phyloP scores from a whole-genome alignment of 2,113 vertebrate species.

The Podocnemis expansa region DNA sequence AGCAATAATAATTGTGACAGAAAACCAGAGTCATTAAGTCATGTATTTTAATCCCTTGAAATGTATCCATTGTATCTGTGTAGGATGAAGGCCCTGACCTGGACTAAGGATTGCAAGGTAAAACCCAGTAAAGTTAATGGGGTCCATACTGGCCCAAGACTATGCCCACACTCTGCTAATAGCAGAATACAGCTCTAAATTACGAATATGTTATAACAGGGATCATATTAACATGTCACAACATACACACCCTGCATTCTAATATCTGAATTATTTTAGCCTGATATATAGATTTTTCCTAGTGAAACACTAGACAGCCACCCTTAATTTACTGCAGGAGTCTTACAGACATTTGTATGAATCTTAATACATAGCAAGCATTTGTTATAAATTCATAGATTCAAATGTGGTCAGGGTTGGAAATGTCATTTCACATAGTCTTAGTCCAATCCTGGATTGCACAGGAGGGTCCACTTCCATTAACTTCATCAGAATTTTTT shows the following conservation, averaged over 20 bases:
- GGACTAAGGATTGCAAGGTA: accelerated
- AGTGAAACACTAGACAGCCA: neutral
- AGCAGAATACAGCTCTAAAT: accelerated
- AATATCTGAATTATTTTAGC: accelerated
- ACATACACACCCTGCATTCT: neutral
- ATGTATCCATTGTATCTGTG: accelerated
- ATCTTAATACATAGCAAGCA: neutral
- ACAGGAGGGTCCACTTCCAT: neutral
- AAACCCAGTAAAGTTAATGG: neutral
- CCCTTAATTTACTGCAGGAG: accelerated
- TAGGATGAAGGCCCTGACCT: accelerated
- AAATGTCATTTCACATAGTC: neutral
- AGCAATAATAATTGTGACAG: accelerated
- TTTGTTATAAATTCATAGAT: neutral
- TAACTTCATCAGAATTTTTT: neutral
- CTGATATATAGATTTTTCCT: neutral
- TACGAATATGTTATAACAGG: accelerated
- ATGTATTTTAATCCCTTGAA: accelerated
- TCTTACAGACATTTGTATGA: neutral
- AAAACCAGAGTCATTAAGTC: neutral
- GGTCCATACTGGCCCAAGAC: accelerated
- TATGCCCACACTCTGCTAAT: accelerated
- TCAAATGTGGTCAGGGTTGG: neutral
- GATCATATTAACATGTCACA: accelerated
- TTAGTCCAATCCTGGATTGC: neutral